Percentiles rank a stretch among this genome's conserved stretches.
phyloP scores from a whole-genome alignment of 1,140 invertebrate genomes.

The Cotesia typhae region DNA sequence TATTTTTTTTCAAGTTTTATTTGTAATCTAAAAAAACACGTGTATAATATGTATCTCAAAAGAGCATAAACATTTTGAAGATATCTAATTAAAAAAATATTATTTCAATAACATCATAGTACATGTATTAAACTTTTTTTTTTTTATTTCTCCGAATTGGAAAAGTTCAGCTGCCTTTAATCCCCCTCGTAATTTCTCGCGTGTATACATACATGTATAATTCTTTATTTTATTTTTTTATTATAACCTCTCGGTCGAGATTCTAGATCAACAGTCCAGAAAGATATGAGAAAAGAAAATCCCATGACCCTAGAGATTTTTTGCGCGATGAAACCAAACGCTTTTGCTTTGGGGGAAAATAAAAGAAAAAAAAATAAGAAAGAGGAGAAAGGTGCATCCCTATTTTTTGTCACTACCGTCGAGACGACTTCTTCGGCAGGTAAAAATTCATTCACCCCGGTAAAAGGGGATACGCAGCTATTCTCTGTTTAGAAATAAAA shows the following conservation, averaged over 20 bases:
- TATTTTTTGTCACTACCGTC: constrained; percentile 9
- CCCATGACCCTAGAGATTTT: not conserved
- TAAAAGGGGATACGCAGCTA: not conserved
- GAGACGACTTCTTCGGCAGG: constrained; percentile 8
- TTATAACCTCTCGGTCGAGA: not conserved
- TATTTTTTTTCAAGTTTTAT: no score
- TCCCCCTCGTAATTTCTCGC: not conserved
- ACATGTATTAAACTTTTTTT: not conserved
- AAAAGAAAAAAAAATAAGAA: no score
- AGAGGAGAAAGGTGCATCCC: not conserved
- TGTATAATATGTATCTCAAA: not conserved
- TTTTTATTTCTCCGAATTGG: not conserved
- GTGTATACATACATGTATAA: not conserved
- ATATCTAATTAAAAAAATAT: not conserved
- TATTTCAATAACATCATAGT: not conserved
- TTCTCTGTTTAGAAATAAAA: no score
- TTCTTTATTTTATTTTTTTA: not conserved
- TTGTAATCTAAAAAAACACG: no score
- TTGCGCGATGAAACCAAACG: no score
- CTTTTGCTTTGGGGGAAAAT: no score
- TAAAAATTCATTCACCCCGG: not conserved
- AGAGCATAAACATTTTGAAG: not conserved
- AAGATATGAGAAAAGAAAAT: not conserved
- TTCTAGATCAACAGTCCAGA: not conserved
- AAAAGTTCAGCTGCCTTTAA: constrained; percentile 1